These are phyloP conservation scores for Dolichopus griseipennis DNA, from an alignment of 2,888 invertebrate species.

Conservation along the genomic window DNA sequence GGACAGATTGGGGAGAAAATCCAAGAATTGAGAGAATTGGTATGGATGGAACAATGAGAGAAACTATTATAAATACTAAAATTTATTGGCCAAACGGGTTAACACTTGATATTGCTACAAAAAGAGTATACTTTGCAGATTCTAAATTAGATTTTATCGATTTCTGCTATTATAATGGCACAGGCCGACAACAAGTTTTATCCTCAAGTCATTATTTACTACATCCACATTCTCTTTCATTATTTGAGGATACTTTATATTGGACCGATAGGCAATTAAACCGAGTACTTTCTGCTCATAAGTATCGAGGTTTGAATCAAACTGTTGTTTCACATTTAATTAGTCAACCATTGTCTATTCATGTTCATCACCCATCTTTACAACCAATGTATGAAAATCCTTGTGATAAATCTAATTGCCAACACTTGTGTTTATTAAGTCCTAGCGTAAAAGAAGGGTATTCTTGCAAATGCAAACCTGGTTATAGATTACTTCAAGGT, in stretches of 20 bases:
- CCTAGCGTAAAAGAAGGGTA: constrained; percentile 61
- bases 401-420: constrained; percentile 66
- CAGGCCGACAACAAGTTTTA: constrained; percentile 77
- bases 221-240: constrained; percentile 88
- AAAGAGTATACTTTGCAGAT: constrained; percentile 93
- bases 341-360: constrained; percentile 89
- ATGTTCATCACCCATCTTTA: constrained; percentile 88
- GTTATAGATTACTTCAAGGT: constrained; percentile 58
- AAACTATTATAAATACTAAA: constrained; percentile 80
- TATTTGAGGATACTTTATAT: constrained; percentile 93
- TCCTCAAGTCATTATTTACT: constrained; percentile 84
- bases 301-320: constrained; percentile 84
- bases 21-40: constrained; percentile 92
- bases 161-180: constrained; percentile 93
- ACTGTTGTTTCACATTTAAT: constrained; percentile 90
- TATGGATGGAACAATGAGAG: constrained; percentile 86
- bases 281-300: constrained; percentile 80
- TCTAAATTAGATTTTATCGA: constrained; percentile 96
- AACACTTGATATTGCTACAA: constrained; percentile 89
- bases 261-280: constrained; percentile 95
- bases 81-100: constrained; percentile 98
- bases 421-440: constrained; percentile 86
- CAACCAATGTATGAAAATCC: constrained; percentile 76
- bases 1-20: constrained; percentile 99
- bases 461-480: constrained; percentile 87